Evolutionary conservation across 2,113 vertebrate species (phyloP).

Genomic region (Rhabdomys dilectus): DNA sequence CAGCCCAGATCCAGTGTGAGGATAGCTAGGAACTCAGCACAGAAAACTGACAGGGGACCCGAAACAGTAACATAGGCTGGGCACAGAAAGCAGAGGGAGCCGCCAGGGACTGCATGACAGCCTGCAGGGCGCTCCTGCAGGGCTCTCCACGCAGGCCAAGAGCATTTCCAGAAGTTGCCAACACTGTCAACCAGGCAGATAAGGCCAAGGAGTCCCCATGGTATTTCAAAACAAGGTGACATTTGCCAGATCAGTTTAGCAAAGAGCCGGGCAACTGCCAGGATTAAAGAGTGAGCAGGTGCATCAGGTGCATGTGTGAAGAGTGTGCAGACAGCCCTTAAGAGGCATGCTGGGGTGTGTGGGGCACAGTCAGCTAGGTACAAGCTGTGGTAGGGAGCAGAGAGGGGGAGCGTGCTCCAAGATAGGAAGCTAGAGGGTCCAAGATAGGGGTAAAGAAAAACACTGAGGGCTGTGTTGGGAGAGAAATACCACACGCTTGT

Average conservation of each 20-base stretch:
- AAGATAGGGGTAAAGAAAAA: not conserved
- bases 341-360: slow-evolving; percentile 13
- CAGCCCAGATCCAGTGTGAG: slow-evolving; percentile 5
- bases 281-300: slow-evolving; percentile 35
- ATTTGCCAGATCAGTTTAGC: slow-evolving; percentile 78
- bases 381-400: not conserved
- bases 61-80: not conserved
- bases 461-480: not conserved
- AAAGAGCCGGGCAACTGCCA: slow-evolving; percentile 52
- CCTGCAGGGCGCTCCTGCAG: not conserved
- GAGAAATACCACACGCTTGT: not conserved
- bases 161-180: slow-evolving; percentile 68
- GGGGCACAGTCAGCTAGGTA: not conserved
- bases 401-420: not conserved
- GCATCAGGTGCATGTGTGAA: not conserved
- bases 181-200: slow-evolving; percentile 67
- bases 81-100: not conserved
- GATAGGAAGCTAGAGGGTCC: not conserved
- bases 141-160: not conserved
- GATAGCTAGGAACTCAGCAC: not conserved
- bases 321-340: slow-evolving; percentile 57
- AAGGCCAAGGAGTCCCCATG: slow-evolving; percentile 61
- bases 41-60: not conserved
- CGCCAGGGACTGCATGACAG: not conserved
- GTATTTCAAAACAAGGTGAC: slow-evolving; percentile 64